Evolutionary conservation across 2,888 invertebrate species (phyloP), one percentile per base, ranked within the genome.

Genomic region (Trachelus tabidus): DNA sequence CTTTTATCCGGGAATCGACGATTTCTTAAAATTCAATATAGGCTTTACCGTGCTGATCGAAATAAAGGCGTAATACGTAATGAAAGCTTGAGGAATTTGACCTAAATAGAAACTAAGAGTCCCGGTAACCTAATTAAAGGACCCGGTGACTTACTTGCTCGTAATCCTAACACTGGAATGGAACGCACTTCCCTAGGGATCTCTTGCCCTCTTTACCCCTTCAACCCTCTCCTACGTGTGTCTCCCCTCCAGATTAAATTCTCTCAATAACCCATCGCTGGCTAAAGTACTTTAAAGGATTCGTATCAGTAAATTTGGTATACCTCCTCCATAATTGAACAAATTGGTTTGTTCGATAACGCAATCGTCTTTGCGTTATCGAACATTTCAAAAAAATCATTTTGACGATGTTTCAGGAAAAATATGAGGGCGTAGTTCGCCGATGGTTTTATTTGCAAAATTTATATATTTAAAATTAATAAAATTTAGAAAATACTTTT

Each of bases 51-150:
- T 56, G 56, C 23, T 4, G 15, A 56, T 23, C 23, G 2, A 56
- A 56, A 23, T 56, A 9, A 56, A 56, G 15, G 23, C 23, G 2
- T 56, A 56, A 23, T 56, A 56, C 56, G 56, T 56, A 56, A 56
- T 56, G 56, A 23, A 71, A n/a, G 71, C 71, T 34, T 34, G 71
- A 30, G 34, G 31, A 33, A 71, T 71, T 71, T 71, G 71, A 34
- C 71, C 71, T 30, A 71, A 31, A 34, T 71, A 30, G 71, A 56
- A 56, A 56, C 9, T n/a, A 30, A 9, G 71, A 77, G 69, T 77
- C 75, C 69, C 69, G 77, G 75, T 75, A 75, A 75, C 71, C 77
- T 40, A 77, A 77, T 77, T 77, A 77, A 77, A 69, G 77, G 75
- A 71, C 23, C 30, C 34, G 15, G 71, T 71, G 71, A 71, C 71